Percentiles rank a stretch among this genome's conserved stretches.
phyloP scores from a whole-genome alignment of 2,888 invertebrate species.

The Rhagium mordax region DNA sequence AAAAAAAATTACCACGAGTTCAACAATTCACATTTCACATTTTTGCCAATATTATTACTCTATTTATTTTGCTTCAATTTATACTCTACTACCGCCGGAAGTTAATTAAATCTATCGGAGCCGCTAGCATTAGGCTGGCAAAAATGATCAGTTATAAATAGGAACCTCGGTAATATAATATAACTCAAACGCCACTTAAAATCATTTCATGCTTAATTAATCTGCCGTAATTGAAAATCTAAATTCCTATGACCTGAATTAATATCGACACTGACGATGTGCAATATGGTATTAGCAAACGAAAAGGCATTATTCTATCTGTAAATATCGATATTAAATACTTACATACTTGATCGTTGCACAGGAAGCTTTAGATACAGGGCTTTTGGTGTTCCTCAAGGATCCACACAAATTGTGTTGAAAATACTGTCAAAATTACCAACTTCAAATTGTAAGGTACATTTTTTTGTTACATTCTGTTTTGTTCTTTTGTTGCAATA shows the following conservation, averaged over 20 bases:
- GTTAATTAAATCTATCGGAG: conserved; percentile 8
- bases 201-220: conserved; percentile 6
- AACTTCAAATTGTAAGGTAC: too few species aligned
- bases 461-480: too few species aligned
- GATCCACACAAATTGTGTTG: too few species aligned
- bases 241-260: conserved; percentile 7
- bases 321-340: too few species aligned
- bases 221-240: conserved; percentile 1
- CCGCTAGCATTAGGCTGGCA: background rate
- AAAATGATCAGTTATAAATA: conserved; percentile 24
- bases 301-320: background rate
- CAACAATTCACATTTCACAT: background rate
- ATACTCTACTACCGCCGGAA: conserved; percentile 2
- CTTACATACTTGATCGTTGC: too few species aligned
- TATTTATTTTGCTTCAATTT: background rate
- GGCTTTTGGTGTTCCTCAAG: too few species aligned
- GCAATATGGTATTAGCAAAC: background rate
- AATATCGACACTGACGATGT: background rate
- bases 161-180: conserved; percentile 1
- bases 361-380: too few species aligned
- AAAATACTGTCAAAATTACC: too few species aligned
- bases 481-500: too few species aligned
- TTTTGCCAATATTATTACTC: background rate
- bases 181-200: conserved; percentile 10
- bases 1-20: background rate